Conservation (phyloP, 1,140 invertebrate genomes). For the Penaeus indicus region DNA sequence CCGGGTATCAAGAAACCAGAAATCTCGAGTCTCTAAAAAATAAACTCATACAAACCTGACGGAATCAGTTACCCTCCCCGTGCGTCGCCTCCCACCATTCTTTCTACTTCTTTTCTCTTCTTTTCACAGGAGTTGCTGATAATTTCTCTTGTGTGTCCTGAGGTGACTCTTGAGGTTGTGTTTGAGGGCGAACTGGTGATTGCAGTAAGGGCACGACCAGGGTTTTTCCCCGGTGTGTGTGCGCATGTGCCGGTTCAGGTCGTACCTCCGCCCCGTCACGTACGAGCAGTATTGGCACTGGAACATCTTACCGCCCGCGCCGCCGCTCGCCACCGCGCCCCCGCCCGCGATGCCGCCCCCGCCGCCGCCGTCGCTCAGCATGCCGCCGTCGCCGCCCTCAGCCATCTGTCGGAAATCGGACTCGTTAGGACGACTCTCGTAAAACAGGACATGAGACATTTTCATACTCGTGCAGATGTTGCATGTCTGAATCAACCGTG, state of each 20-base stretch:
- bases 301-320: not conserved
- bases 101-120: too few relatives aligned
- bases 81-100: too few relatives aligned
- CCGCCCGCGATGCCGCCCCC: not conserved
- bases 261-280: constrained; percentile 33
- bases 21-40: too few relatives aligned
- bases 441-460: too few relatives aligned
- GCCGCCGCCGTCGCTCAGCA: not conserved
- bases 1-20: too few relatives aligned
- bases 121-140: too few relatives aligned
- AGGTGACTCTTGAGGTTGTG: constrained; percentile 50
- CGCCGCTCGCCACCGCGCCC: not conserved
- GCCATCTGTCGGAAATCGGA: constrained; percentile 21
- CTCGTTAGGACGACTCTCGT: too few relatives aligned
- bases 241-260: constrained; percentile 45
- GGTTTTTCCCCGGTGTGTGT: constrained; percentile 50
- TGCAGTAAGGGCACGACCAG: constrained; percentile 41
- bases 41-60: too few relatives aligned
- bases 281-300: constrained; percentile 36
- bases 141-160: constrained; percentile 25
- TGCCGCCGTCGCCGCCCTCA: not conserved
- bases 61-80: too few relatives aligned
- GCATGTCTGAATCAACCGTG: too few relatives aligned
- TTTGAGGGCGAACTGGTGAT: constrained; percentile 47
- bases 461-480: too few relatives aligned